phyloP scores from a whole-genome alignment of 1,140 invertebrate genomes.

The Danaus plexippus region DNA sequence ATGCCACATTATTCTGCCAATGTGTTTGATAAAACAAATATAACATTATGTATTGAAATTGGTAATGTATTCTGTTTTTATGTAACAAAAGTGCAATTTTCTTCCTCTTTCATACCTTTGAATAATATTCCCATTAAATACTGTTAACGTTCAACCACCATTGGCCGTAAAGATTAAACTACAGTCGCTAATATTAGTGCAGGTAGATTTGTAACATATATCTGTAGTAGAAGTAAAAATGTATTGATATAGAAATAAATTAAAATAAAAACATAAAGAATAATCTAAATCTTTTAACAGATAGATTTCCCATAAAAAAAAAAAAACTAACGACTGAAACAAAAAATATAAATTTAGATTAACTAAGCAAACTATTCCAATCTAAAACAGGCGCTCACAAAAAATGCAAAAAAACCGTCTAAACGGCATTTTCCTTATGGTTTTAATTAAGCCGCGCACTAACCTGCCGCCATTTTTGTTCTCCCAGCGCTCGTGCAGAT shows the following conservation, averaged over 20 bases:
- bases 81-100: constrained; percentile 5
- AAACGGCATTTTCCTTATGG: constrained; percentile 64
- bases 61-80: too few species aligned
- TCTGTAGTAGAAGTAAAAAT: too few species aligned
- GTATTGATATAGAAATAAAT: too few species aligned
- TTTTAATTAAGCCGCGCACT: constrained; percentile 66
- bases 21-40: too few species aligned
- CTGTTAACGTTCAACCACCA: constrained; percentile 34
- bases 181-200: constrained; percentile 9
- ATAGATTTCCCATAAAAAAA: constrained; percentile 5
- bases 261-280: too few species aligned
- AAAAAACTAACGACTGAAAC: neutral
- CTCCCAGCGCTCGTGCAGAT: constrained; percentile 66
- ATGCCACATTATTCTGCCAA: too few species aligned
- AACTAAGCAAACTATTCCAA: constrained; percentile 16
- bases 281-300: neutral
- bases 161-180: constrained; percentile 52
- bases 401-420: constrained; percentile 32
- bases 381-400: constrained; percentile 2
- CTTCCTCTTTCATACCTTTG: constrained; percentile 27
- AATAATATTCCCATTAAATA: constrained; percentile 49
- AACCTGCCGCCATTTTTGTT: constrained; percentile 65
- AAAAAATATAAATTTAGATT: neutral
- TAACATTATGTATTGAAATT: too few species aligned
- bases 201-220: too few species aligned